These are phyloP conservation scores for Diplazon laetatorius DNA, from an alignment of 2,888 invertebrate genomes.

Conservation along the genomic window DNA sequence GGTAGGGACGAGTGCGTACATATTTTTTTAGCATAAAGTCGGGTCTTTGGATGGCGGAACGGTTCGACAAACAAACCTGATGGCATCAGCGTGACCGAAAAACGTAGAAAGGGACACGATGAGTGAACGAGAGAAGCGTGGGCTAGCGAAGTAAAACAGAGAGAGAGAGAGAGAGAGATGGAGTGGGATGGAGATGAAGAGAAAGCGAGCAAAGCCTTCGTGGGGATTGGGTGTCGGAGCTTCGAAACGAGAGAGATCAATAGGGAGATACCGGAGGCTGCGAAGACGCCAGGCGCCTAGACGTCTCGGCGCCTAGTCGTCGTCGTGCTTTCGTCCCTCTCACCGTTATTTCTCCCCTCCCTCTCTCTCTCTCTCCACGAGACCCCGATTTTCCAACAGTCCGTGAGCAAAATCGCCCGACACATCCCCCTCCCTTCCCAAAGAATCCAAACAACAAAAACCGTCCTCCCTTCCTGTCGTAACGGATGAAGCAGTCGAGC, in stretches of 20 bases:
- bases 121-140: slow-evolving; percentile 24
- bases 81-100: background rate
- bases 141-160: slow-evolving; percentile 55
- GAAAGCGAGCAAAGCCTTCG: slow-evolving; percentile 22
- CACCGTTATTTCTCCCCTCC: slow-evolving; percentile 1
- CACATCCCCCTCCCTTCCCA: no score
- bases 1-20: background rate
- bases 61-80: slow-evolving; percentile 57
- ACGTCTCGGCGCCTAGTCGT: slow-evolving; percentile 73
- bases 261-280: slow-evolving; percentile 68
- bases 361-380: slow-evolving; percentile 40
- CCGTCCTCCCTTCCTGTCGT: background rate
- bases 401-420: slow-evolving; percentile 69
- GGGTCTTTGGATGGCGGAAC: slow-evolving; percentile 12
- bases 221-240: slow-evolving; percentile 55
- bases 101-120: no score
- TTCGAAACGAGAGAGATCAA: slow-evolving; percentile 66
- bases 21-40: slow-evolving; percentile 20
- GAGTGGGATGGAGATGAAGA: background rate
- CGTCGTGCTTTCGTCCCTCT: slow-evolving; percentile 73
- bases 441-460: slow-evolving; percentile 18
- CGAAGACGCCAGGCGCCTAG: slow-evolving; percentile 68
- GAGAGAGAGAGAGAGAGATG: slow-evolving; percentile 38
- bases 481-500: slow-evolving; percentile 22
- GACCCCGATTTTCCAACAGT: slow-evolving; percentile 73